A percentile compares a stretch with the other conserved stretches of the same genome.
phyloP scores from a whole-genome alignment of 1,140 invertebrate genomes.

The Hypothenemus hampei region DNA sequence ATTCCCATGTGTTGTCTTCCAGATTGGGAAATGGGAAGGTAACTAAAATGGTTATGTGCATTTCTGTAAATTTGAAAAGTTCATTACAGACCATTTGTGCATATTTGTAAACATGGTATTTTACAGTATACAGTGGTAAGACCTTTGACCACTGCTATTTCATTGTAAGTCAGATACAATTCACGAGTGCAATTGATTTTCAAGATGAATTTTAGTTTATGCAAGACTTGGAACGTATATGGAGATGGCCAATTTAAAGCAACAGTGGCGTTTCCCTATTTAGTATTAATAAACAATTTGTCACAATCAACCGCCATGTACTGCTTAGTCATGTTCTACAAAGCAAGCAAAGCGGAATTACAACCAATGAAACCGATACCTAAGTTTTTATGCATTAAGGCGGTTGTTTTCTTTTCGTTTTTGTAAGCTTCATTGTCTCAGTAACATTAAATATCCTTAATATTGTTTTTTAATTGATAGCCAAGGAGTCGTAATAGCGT shows the following conservation, averaged over 20 bases:
- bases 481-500: conserved; percentile 85
- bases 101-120: conserved; percentile 94
- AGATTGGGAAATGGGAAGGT: conserved; percentile 83
- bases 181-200: too few species aligned
- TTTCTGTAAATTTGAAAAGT: not conserved
- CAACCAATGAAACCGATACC: conserved; percentile 88
- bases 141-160: conserved; percentile 81
- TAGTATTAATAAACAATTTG: conserved; percentile 87
- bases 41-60: conserved; percentile 19
- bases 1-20: conserved; percentile 80
- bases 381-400: conserved; percentile 97
- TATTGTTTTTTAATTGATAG: conserved; percentile 48
- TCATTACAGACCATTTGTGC: conserved; percentile 72
- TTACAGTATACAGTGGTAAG: conserved; percentile 89
- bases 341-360: conserved; percentile 79
- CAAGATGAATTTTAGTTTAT: conserved; percentile 75
- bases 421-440: conserved; percentile 90
- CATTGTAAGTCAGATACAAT: conserved; percentile 70
- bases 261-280: conserved; percentile 83
- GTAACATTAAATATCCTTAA: not conserved
- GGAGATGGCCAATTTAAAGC: conserved; percentile 84
- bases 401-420: conserved; percentile 96
- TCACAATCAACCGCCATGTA: conserved; percentile 97
- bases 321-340: conserved; percentile 90
- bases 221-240: conserved; percentile 79